phyloP scores from a whole-genome alignment of 2,113 vertebrate genomes.

The Noturus placidus region DNA sequence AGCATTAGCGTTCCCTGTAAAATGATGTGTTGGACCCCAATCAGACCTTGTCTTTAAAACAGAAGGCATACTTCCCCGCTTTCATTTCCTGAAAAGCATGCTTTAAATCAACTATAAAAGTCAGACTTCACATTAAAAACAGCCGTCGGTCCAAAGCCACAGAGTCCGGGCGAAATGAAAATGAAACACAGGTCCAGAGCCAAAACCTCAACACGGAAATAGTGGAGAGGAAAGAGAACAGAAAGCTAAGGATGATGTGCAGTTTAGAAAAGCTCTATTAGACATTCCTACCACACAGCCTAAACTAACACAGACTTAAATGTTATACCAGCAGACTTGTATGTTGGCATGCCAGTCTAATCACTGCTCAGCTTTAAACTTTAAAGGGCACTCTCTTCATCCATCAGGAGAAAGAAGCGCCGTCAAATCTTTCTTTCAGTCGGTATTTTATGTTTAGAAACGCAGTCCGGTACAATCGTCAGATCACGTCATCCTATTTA shows the following conservation, averaged over 20 bases:
- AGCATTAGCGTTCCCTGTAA: constrained; percentile 11
- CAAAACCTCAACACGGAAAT: not conserved
- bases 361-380: not conserved
- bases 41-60: not conserved
- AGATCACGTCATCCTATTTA: not conserved
- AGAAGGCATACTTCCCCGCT: not conserved
- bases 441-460: not conserved
- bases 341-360: not conserved
- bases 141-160: constrained; percentile 15
- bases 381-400: not conserved
- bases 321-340: not conserved
- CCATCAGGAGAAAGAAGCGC: not conserved
- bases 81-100: not conserved
- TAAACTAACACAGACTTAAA: not conserved
- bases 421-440: not conserved
- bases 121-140: constrained; percentile 15
- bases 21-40: not conserved
- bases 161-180: not conserved
- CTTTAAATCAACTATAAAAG: constrained; percentile 16
- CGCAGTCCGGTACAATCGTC: not conserved
- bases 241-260: not conserved
- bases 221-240: not conserved
- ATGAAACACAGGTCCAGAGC: not conserved
- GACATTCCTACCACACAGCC: not conserved
- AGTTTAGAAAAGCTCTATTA: not conserved